Evolutionary conservation across 1,140 invertebrate species (phyloP).

Genomic region (Harpegnathos saltator): DNA sequence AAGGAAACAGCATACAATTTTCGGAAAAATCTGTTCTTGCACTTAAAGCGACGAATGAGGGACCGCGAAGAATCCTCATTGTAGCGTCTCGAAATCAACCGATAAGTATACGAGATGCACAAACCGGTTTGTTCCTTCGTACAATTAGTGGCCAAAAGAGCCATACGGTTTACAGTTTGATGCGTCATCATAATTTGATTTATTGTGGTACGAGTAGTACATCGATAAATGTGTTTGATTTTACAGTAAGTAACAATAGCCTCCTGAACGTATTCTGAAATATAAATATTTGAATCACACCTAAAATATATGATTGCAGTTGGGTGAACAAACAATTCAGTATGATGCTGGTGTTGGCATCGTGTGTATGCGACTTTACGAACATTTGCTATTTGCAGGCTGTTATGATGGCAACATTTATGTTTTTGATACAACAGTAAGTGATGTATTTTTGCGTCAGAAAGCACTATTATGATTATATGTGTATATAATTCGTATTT

Average conservation of each 20-base stretch:
- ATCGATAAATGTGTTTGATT: constrained; percentile 89
- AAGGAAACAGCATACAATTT: constrained; percentile 87
- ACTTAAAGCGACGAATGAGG: constrained; percentile 89
- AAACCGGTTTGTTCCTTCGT: constrained; percentile 88
- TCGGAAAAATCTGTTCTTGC: constrained; percentile 89
- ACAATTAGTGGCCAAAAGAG: constrained; percentile 87
- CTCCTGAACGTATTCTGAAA: constrained; percentile 30
- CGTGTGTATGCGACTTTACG: constrained; percentile 88
- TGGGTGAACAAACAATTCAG: constrained; percentile 86
- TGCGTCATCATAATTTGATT: constrained; percentile 88
- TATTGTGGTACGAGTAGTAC: constrained; percentile 90
- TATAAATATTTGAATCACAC: constrained; percentile 32
- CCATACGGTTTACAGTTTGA: constrained; percentile 89
- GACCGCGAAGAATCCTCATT: constrained; percentile 88
- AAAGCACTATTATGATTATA: not conserved
- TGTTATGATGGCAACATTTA: constrained; percentile 91
- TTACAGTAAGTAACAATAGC: constrained; percentile 85
- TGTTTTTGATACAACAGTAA: constrained; percentile 86
- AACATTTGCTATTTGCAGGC: constrained; percentile 88
- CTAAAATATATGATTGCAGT: constrained; percentile 82
- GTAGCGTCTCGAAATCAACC: constrained; percentile 89
- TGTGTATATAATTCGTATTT: constrained; percentile 45
- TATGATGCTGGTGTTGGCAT: constrained; percentile 89
- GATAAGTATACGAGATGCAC: constrained; percentile 89
- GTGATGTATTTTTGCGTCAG: constrained; percentile 16